Conservation (phyloP, 2,113 vertebrate genomes). For the Actinemys pallida region DNA sequence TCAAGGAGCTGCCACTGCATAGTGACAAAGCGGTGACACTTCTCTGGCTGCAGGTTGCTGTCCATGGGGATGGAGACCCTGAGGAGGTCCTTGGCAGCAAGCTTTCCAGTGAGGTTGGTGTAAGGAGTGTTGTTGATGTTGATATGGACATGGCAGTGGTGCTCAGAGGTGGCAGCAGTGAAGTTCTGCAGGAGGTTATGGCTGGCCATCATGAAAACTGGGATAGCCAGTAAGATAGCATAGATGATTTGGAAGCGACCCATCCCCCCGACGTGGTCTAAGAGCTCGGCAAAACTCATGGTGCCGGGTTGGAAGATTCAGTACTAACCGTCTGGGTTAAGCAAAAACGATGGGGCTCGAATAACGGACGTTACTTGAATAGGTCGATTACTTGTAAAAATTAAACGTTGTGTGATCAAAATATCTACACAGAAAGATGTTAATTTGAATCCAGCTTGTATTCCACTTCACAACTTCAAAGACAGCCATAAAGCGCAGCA, state of each 20-base stretch:
- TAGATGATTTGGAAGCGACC: conserved; percentile 76
- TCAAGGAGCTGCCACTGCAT: conserved; percentile 57
- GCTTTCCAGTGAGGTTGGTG: background rate
- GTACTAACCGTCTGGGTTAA: background rate
- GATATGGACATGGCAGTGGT: conserved; percentile 47
- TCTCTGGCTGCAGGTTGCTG: background rate
- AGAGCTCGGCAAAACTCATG: conserved; percentile 78
- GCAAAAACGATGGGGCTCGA: background rate
- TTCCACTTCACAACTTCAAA: background rate
- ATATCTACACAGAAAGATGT: too few relatives aligned
- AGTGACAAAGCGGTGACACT: conserved; percentile 45
- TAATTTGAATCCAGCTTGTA: background rate
- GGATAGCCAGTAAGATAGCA: conserved; percentile 44
- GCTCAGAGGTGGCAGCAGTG: conserved; percentile 32
- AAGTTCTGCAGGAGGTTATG: conserved; percentile 83
- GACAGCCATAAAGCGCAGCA: background rate
- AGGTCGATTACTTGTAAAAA: background rate
- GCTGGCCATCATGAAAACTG: conserved; percentile 69
- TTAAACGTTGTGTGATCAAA: background rate
- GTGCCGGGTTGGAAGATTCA: accelerated
- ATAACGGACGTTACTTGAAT: background rate
- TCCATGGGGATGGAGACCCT: conserved; percentile 41
- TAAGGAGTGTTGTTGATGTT: background rate
- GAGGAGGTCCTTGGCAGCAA: background rate
- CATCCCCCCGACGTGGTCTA: conserved; percentile 74